Evolutionary conservation across 2,888 invertebrate species (phyloP).

Genomic region (Laspeyria flexula): DNA sequence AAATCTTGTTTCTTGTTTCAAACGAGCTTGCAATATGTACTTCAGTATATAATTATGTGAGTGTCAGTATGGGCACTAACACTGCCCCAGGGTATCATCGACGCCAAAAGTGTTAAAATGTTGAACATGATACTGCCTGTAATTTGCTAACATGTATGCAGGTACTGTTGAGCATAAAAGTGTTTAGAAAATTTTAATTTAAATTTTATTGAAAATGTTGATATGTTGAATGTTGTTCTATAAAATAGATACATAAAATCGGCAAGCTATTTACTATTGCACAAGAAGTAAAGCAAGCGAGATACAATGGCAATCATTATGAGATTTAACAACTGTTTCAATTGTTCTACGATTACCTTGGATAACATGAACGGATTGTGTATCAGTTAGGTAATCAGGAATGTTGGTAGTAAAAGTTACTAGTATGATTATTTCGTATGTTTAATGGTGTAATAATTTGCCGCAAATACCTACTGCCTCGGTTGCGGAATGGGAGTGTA

Average conservation of each 20-base stretch:
- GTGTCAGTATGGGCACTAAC: constrained; percentile 6
- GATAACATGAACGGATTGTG: constrained; percentile 3
- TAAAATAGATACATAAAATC: not conserved
- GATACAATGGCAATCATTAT: not conserved
- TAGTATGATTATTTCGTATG: not conserved
- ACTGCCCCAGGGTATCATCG: constrained; percentile 2
- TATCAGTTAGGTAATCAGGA: constrained; percentile 4
- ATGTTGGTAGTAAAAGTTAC: not conserved
- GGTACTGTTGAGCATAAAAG: constrained; percentile 11
- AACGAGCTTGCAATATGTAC: constrained; percentile 1
- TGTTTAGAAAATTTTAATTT: no score
- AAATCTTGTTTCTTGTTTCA: constrained; percentile 4
- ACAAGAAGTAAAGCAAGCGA: not conserved
- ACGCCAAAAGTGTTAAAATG: constrained; percentile 30
- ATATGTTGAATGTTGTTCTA: not conserved
- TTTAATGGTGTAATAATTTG: not conserved
- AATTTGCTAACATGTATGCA: constrained; percentile 17
- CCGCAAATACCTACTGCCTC: not conserved
- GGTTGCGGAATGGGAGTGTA: no score
- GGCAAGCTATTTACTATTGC: not conserved
- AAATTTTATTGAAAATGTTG: not conserved
- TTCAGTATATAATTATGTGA: constrained; percentile 6
- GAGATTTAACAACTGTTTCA: constrained; percentile 10
- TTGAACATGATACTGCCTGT: constrained; percentile 21
- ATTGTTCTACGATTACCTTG: constrained; percentile 10